Evolutionary conservation across 1,140 invertebrate species (phyloP).

Genomic region (Trinorchestia longiramus): DNA sequence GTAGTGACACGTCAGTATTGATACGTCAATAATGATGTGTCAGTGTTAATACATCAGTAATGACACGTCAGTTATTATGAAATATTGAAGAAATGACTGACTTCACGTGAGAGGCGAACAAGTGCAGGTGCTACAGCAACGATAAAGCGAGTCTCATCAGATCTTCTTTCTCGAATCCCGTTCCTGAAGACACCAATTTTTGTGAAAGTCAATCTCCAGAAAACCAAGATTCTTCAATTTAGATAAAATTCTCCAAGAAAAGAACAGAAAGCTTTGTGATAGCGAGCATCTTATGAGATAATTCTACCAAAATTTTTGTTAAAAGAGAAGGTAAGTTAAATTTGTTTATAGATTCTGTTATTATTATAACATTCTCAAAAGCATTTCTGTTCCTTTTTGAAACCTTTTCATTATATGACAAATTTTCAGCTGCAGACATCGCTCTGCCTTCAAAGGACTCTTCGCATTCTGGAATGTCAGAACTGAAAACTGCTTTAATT

Average conservation of each 20-base stretch:
- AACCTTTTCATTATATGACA: background rate
- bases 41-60: background rate
- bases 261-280: background rate
- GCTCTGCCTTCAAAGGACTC: background rate
- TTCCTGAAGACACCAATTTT: background rate
- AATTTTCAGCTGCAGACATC: background rate
- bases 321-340: background rate
- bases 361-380: background rate
- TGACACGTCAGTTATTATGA: background rate
- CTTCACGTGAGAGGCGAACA: background rate
- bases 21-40: background rate
- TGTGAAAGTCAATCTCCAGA: background rate
- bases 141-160: background rate
- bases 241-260: background rate
- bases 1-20: background rate
- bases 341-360: background rate
- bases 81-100: background rate
- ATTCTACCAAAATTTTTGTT: background rate
- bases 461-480: background rate
- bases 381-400: background rate
- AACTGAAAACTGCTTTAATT: slow-evolving; percentile 23
- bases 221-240: background rate
- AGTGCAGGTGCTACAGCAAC: background rate
- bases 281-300: background rate
- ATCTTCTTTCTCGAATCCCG: background rate